Conservation (phyloP, 2,888 invertebrate genomes). For the Caenorhabditis virilis region DNA sequence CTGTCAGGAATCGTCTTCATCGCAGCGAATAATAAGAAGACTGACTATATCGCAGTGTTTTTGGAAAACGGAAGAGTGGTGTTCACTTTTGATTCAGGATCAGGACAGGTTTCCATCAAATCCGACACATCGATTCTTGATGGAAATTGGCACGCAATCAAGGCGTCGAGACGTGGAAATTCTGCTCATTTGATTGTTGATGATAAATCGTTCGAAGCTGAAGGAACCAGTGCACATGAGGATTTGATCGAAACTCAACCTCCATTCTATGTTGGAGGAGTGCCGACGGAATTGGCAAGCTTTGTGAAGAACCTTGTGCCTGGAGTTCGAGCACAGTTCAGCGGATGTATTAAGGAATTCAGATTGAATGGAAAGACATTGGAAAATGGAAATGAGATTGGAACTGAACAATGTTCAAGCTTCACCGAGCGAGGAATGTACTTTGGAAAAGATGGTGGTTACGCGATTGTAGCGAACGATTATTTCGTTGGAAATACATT, state of each 20-base stretch:
- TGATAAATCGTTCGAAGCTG: slow-evolving; percentile 58
- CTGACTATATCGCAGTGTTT: slow-evolving; percentile 85
- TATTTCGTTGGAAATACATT: slow-evolving; percentile 54
- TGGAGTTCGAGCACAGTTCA: slow-evolving; percentile 65
- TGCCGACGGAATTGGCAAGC: slow-evolving; percentile 56
- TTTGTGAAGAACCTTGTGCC: slow-evolving; percentile 44
- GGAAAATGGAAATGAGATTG: slow-evolving; percentile 42
- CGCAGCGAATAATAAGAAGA: slow-evolving; percentile 74
- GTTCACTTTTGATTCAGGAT: slow-evolving; percentile 83
- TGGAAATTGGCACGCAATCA: slow-evolving; percentile 65
- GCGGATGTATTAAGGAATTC: slow-evolving; percentile 70
- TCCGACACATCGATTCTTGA: slow-evolving; percentile 57
- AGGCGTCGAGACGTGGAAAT: slow-evolving; percentile 58
- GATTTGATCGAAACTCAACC: slow-evolving; percentile 66
- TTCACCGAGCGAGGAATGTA: slow-evolving; percentile 70
- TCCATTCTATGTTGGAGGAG: slow-evolving; percentile 70
- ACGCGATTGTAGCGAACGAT: slow-evolving; percentile 66
- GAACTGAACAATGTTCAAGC: slow-evolving; percentile 66
- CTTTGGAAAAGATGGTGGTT: slow-evolving; percentile 70
- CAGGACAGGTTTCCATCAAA: slow-evolving; percentile 70
- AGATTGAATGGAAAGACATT: slow-evolving; percentile 66
- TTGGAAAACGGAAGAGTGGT: slow-evolving; percentile 84
- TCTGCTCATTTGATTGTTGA: slow-evolving; percentile 69
- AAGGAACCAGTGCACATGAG: slow-evolving; percentile 30
- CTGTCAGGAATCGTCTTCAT: slow-evolving; percentile 83